Percentiles rank a stretch among this genome's conserved stretches.
phyloP scores from a whole-genome alignment of 1,140 invertebrate genomes.

The Colletes latitarsis region DNA sequence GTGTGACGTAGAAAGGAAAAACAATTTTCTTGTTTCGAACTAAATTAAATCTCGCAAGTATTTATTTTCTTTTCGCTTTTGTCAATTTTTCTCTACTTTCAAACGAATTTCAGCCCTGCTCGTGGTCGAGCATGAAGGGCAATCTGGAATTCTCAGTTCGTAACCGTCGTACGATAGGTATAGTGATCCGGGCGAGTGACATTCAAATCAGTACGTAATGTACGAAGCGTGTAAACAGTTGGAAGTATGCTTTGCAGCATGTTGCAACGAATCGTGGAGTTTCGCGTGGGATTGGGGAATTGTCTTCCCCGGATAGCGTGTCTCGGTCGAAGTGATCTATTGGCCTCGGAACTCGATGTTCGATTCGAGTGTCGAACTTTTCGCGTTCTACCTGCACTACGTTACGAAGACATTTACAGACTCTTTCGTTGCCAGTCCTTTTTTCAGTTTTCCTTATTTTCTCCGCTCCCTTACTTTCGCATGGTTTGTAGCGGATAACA shows the following conservation, averaged over 20 bases:
- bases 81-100: no score
- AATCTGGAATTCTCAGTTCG: no score
- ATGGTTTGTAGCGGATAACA: constrained; percentile 69
- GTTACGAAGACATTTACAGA: constrained; percentile 32
- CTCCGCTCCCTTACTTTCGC: constrained; percentile 32
- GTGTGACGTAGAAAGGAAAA: no score
- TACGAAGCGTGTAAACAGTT: constrained; percentile 52
- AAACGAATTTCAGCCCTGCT: no score
- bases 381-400: constrained; percentile 12
- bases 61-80: no score
- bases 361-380: constrained; percentile 56
- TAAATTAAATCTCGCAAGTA: no score
- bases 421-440: neutral
- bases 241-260: constrained; percentile 6
- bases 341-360: constrained; percentile 50
- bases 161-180: constrained; percentile 14
- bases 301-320: constrained; percentile 55
- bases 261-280: constrained; percentile 43
- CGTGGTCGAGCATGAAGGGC: no score
- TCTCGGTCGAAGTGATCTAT: constrained; percentile 62
- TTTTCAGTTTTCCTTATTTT: constrained; percentile 35
- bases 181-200: constrained; percentile 26
- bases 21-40: no score
- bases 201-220: constrained; percentile 42
- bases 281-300: constrained; percentile 49